Evolutionary conservation across 2,888 invertebrate species (phyloP), one percentile per base, ranked within the genome.

Genomic region (Pterostichus niger): DNA sequence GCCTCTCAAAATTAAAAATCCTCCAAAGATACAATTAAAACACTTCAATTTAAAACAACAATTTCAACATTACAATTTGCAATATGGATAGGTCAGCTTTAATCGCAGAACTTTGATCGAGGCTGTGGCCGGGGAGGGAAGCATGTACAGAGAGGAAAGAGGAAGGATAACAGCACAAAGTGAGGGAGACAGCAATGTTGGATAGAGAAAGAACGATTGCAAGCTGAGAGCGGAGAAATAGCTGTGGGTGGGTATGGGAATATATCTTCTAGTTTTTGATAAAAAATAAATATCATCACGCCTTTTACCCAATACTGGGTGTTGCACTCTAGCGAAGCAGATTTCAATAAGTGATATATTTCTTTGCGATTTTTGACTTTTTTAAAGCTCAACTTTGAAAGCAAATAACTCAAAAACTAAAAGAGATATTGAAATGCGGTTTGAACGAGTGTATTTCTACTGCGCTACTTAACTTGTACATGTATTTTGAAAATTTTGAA

Each of bases 1-100:
- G 31, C 11, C 59, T 17, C 24, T 59, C 24, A 59, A 59, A 59
- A 59, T 56, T 17, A 56, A 56, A 56, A 56, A 7, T 15, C 15
- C 9, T 2, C 54, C 2, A 11, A 0, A 24, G 31, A 59, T 59
- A 59, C 40, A 6, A 40, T 31, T 3, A 7, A 11, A 59, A 59
- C 11, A 7, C 6, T 24, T 11, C 10, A 11, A 24, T 24, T 59
- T 31, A 59, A 7, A 59, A 24, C 10, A 40, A 1, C 40, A 40
- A 40, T 40, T 40, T 40, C 40, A 40, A 7, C 40, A 6, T 15
- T 59, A 17, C 54, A 15, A 11, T 4, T 59, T 31, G 10, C 24
- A 7, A 24, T 24, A 59, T 9, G 59, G 10, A 11, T 24, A 31
- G 31, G 0, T 17, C 59, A 17, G 59, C 59, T 59, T 59, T 59